These are phyloP conservation scores for Sparus aurata DNA, from an alignment of 2,797 vertebrate genomes.

Conservation along the genomic window DNA sequence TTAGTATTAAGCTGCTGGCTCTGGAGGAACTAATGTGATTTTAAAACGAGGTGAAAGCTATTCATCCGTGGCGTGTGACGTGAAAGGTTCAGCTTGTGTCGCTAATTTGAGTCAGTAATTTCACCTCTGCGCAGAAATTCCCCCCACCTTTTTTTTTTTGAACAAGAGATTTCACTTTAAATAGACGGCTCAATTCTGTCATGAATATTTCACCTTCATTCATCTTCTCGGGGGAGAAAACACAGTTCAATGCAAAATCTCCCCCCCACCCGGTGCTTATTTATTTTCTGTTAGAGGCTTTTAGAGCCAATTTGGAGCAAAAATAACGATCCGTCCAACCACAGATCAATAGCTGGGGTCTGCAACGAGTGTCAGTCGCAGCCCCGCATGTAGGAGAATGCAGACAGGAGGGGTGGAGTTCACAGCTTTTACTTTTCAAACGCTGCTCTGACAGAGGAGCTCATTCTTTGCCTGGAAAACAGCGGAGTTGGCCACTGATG, in stretches of 20 bases:
- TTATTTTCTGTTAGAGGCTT: slow-evolving; percentile 42
- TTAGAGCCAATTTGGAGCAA: slow-evolving; percentile 56
- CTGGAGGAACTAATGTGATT: slow-evolving; percentile 31
- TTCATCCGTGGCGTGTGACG: slow-evolving; percentile 4
- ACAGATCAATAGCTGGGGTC: slow-evolving; percentile 72
- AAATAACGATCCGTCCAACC: slow-evolving; percentile 55
- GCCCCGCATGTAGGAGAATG: slow-evolving; percentile 77
- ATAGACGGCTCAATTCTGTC: not conserved
- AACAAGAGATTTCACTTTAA: not conserved
- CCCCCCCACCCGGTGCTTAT: slow-evolving; percentile 11
- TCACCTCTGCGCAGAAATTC: not conserved
- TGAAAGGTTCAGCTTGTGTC: slow-evolving; percentile 13
- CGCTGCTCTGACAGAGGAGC: slow-evolving; percentile 67
- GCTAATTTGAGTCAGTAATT: slow-evolving; percentile 9
- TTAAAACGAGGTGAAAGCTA: slow-evolving; percentile 36
- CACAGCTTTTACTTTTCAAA: slow-evolving; percentile 79
- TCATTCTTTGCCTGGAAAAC: slow-evolving; percentile 66
- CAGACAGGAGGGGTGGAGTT: slow-evolving; percentile 85
- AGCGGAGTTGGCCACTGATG: slow-evolving; percentile 54
- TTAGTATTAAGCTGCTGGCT: slow-evolving; percentile 38
- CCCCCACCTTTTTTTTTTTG: too few relatives aligned
- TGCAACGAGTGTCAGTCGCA: slow-evolving; percentile 63
- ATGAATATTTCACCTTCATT: not conserved
- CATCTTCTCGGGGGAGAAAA: not conserved
- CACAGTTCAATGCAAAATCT: not conserved